Conservation (phyloP, 2,888 invertebrate species). For the Holacanthella duospinosa region DNA sequence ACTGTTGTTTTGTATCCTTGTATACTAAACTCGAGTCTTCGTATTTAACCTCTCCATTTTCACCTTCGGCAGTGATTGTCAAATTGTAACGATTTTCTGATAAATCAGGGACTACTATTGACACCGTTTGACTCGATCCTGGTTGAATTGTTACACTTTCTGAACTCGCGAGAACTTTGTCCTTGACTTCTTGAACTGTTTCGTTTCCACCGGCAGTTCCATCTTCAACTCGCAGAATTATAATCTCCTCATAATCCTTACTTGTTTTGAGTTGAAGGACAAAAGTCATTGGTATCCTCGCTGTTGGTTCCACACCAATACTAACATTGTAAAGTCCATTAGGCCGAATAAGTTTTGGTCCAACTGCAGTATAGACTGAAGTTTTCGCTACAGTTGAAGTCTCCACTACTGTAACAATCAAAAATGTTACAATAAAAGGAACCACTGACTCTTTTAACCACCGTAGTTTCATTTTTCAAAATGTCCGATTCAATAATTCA, state of each 20-base stretch:
- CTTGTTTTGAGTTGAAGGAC: not conserved
- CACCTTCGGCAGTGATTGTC: slow-evolving; percentile 45
- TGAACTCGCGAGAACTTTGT: not conserved
- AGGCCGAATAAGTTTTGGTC: slow-evolving; percentile 67
- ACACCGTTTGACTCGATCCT: not conserved
- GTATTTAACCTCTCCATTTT: slow-evolving; percentile 48
- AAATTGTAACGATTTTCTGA: slow-evolving; percentile 7
- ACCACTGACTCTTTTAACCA: not conserved
- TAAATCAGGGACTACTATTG: not conserved
- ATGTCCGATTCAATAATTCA: not conserved
- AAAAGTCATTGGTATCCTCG: not conserved
- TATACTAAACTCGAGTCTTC: slow-evolving; percentile 56
- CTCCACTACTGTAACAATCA: not conserved
- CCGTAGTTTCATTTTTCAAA: not conserved
- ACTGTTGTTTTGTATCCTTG: slow-evolving; percentile 67
- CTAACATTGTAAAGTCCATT: slow-evolving; percentile 73
- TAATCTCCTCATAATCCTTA: not conserved
- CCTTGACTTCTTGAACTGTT: not conserved
- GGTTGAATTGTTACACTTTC: not conserved
- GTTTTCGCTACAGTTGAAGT: not conserved
- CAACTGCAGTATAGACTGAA: slow-evolving; percentile 59
- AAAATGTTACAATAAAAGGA: not conserved
- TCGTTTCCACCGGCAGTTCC: not conserved
- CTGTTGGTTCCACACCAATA: slow-evolving; percentile 41
- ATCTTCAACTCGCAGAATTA: not conserved